A percentile compares a stretch with the other conserved stretches of the same genome.
Conservation (phyloP, 2,797 vertebrate genomes). For the Muraenolepis orangiensis region DNA sequence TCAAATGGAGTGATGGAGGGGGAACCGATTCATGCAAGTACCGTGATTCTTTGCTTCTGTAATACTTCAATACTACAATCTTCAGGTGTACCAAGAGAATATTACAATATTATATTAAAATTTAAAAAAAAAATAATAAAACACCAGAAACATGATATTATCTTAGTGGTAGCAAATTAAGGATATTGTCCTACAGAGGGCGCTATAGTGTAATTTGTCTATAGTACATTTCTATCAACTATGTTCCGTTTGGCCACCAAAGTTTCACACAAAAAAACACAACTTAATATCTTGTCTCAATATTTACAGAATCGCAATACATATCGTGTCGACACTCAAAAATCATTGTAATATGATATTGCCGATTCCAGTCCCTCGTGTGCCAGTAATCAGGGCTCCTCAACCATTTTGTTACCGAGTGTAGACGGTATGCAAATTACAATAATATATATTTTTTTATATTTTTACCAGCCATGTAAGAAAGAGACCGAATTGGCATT, state of each 20-base stretch:
- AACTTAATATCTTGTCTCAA: background rate
- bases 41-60: background rate
- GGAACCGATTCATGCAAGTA: background rate
- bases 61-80: background rate
- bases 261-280: background rate
- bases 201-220: background rate
- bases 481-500: no score
- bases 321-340: background rate
- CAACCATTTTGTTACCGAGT: no score
- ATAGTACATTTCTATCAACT: background rate
- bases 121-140: no score
- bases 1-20: background rate
- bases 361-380: background rate
- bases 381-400: no score
- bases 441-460: no score
- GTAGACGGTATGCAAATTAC: no score
- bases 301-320: background rate
- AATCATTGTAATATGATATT: no score
- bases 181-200: background rate
- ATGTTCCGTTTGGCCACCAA: background rate
- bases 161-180: background rate
- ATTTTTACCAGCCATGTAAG: no score
- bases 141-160: background rate
- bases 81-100: background rate
- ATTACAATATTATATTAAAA: no score